phyloP scores from a whole-genome alignment of 2,888 invertebrate genomes.

The Trissolcus brochymenae region DNA sequence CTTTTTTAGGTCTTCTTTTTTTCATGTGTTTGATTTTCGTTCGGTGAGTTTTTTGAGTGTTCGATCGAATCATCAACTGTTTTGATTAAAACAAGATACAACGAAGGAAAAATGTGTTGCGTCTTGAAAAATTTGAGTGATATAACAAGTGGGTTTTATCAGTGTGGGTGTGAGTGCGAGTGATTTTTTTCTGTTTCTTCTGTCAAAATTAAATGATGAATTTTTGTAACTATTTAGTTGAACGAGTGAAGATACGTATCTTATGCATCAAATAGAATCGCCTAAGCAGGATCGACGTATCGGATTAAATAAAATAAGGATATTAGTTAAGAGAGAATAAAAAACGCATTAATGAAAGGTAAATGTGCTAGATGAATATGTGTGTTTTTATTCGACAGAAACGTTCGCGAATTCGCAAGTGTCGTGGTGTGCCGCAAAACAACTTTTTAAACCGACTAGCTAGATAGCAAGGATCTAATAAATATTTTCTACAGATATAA shows the following conservation, averaged over 20 bases:
- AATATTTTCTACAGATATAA: conserved; percentile 66
- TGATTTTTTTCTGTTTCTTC: conserved; percentile 1
- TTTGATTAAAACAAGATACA: no score
- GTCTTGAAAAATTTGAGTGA: conserved; percentile 22
- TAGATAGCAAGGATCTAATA: conserved; percentile 64
- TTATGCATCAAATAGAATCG: conserved; percentile 70
- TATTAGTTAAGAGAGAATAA: not conserved
- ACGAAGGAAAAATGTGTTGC: conserved; percentile 8
- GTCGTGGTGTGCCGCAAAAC: conserved; percentile 34
- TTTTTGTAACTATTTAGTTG: conserved; percentile 12
- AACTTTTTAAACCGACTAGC: conserved; percentile 58
- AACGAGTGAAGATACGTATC: conserved; percentile 23
- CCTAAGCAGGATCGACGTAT: conserved; percentile 63
- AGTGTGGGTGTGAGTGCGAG: conserved; percentile 5
- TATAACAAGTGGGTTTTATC: not conserved
- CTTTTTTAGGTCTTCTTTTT: not conserved
- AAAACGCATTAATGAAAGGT: conserved; percentile 29
- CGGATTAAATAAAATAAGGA: conserved; percentile 1
- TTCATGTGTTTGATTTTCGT: not conserved
- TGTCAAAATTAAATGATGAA: not conserved
- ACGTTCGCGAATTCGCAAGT: conserved; percentile 21
- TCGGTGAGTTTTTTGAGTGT: not conserved
- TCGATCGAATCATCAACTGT: no score
- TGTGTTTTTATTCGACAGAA: conserved; percentile 72
- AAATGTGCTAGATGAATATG: conserved; percentile 70